These are phyloP conservation scores for Esox lucius DNA, from an alignment of 2,797 vertebrate species.

Conservation along the genomic window DNA sequence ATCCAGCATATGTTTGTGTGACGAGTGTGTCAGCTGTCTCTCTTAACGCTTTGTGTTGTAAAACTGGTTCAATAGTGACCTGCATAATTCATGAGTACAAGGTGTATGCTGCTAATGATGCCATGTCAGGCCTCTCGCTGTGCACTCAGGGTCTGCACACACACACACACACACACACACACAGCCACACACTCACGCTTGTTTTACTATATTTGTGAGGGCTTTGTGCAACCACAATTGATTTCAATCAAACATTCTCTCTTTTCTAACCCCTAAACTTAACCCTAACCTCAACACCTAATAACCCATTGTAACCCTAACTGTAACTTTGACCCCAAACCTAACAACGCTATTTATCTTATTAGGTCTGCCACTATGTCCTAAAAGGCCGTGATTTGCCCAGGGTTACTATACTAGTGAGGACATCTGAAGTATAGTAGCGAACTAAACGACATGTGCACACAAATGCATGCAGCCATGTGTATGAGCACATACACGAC, in stretches of 20 bases:
- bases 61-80: constrained; percentile 48
- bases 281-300: too few relatives aligned
- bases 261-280: too few relatives aligned
- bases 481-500: neutral
- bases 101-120: constrained; percentile 62
- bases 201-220: neutral
- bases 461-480: neutral
- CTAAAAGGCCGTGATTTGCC: too few relatives aligned
- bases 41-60: constrained; percentile 32
- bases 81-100: constrained; percentile 81
- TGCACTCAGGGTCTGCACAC: constrained; percentile 15
- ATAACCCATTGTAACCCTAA: too few relatives aligned
- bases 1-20: constrained; percentile 4
- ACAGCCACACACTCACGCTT: constrained; percentile 5
- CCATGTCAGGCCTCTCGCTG: constrained; percentile 65
- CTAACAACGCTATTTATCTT: too few relatives aligned
- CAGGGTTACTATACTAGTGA: too few relatives aligned
- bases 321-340: too few relatives aligned
- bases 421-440: too few relatives aligned
- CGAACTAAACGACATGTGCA: neutral
- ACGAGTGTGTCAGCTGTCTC: constrained; percentile 14
- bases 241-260: too few relatives aligned
- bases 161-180: constrained; percentile 23
- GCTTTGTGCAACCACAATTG: too few relatives aligned
- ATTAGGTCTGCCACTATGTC: too few relatives aligned